Conservation (phyloP, 2,888 invertebrate species). For the Campaea margaritaria region DNA sequence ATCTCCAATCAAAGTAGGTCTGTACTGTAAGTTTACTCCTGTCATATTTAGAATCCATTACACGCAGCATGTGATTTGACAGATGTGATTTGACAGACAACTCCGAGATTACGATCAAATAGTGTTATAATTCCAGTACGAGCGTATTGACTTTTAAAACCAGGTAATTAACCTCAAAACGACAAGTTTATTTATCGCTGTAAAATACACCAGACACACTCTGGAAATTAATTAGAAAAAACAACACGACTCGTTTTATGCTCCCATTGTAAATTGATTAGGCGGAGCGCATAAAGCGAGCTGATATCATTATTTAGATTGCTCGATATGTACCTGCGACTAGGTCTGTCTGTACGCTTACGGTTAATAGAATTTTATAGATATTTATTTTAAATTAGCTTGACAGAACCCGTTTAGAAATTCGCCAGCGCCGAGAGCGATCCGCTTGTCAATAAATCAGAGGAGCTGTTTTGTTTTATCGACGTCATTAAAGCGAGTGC, state of each 20-base stretch:
- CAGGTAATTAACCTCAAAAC: conserved; percentile 25
- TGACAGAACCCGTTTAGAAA: conserved; percentile 8
- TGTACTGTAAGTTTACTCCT: no score
- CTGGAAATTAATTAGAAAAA: conserved; percentile 32
- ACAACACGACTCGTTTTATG: conserved; percentile 25
- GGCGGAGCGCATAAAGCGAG: conserved; percentile 9
- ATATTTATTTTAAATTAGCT: conserved; percentile 12
- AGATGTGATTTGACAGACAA: neutral
- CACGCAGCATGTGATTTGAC: no score
- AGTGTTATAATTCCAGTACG: neutral
- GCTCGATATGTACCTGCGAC: conserved; percentile 1
- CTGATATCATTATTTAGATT: conserved; percentile 9
- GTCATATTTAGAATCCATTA: no score
- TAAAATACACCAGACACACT: conserved; percentile 19
- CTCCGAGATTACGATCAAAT: neutral
- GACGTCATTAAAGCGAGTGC: conserved; percentile 13
- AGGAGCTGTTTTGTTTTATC: conserved; percentile 12
- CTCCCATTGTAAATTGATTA: conserved; percentile 33
- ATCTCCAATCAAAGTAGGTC: no score
- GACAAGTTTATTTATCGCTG: conserved; percentile 24
- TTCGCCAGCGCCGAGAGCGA: conserved; percentile 14
- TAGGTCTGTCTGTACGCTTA: no score
- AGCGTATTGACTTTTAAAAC: conserved; percentile 5
- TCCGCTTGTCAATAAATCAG: conserved; percentile 17
- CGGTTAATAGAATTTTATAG: conserved; percentile 6